Evolutionary conservation across 2,888 invertebrate species (phyloP).

Genomic region (Dromius quadrimaculatus): DNA sequence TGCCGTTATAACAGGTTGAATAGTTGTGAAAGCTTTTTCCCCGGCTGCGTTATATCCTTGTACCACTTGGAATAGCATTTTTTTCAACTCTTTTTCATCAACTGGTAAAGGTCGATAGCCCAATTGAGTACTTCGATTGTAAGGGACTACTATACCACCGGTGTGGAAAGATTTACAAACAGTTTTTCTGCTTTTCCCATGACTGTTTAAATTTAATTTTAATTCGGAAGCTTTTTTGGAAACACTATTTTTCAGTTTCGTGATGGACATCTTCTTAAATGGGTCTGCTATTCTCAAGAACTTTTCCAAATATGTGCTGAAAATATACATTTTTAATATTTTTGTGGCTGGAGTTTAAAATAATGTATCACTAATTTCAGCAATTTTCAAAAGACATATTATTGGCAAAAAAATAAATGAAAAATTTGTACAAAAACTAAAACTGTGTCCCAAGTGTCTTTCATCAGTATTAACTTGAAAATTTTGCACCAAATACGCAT

Average conservation of each 20-base stretch:
- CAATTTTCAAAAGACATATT: too few relatives aligned
- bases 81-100: conserved; percentile 70
- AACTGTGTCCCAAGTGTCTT: too few relatives aligned
- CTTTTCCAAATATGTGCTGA: conserved; percentile 71
- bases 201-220: conserved; percentile 74
- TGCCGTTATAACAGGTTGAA: conserved; percentile 86
- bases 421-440: too few relatives aligned
- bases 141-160: conserved; percentile 88
- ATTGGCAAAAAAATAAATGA: too few relatives aligned
- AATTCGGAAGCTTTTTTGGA: conserved; percentile 74
- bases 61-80: conserved; percentile 76
- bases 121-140: conserved; percentile 81
- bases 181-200: conserved; percentile 71
- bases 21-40: conserved; percentile 72
- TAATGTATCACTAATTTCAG: conserved; percentile 1
- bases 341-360: conserved; percentile 12
- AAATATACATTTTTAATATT: conserved; percentile 53
- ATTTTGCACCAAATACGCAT: too few relatives aligned
- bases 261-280: conserved; percentile 73
- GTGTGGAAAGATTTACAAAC: conserved; percentile 83
- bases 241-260: conserved; percentile 73
- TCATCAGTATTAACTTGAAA: too few relatives aligned
- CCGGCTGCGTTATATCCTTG: conserved; percentile 73
- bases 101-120: conserved; percentile 80
- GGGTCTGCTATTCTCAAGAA: conserved; percentile 70